Conservation (phyloP, 2,888 invertebrate species). For the Ferrisia virgata region DNA sequence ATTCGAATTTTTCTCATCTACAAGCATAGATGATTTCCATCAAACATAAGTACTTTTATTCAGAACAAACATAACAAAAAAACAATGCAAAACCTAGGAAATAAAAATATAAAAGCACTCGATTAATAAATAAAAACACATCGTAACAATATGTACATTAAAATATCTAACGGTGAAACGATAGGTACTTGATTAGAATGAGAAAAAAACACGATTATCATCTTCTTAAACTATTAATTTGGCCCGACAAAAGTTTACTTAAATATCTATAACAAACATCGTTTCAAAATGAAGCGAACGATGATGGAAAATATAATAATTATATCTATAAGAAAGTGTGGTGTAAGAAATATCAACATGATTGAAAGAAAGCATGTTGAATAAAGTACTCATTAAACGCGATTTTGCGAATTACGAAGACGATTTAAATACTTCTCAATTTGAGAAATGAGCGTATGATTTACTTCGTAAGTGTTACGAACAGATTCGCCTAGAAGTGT, state of each 20-base stretch:
- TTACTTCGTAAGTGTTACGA: slow-evolving; percentile 12
- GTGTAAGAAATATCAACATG: too few species aligned
- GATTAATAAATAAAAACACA: not conserved
- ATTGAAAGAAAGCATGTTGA: too few species aligned
- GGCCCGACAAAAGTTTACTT: too few species aligned
- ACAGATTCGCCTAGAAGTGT: slow-evolving; percentile 29
- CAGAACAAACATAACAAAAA: too few species aligned
- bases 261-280: not conserved
- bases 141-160: not conserved
- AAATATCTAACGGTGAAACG: too few species aligned
- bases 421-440: slow-evolving; percentile 10
- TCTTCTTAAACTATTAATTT: not conserved
- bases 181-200: not conserved
- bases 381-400: not conserved
- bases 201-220: not conserved
- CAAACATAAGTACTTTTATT: not conserved
- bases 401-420: not conserved
- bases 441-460: not conserved
- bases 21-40: not conserved
- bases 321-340: too few species aligned
- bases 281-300: too few species aligned
- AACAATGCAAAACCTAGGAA: not conserved
- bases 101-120: not conserved
- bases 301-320: too few species aligned
- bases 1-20: too few species aligned